Base-by-base conservation (phyloP, 2,888 invertebrate species). In the Mesopsocus fuscifrons region DNA sequence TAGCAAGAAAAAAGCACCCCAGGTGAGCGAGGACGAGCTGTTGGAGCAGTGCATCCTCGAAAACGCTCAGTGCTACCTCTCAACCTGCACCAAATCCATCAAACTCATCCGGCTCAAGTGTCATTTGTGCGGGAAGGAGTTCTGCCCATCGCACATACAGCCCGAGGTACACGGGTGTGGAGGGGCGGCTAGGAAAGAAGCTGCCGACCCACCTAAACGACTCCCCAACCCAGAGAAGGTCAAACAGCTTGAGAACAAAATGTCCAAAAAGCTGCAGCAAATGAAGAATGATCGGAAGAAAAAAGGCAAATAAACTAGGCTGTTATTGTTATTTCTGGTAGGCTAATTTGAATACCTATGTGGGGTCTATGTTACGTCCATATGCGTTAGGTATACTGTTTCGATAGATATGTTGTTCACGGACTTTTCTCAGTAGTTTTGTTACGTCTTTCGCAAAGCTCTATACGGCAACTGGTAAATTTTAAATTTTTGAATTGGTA, bases 241-340 rank as follows among this genome's bases (percentile, higher is more conserved):
- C 11, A 33, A 33, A 9, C 38, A 38, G 38, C 20, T 38, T n/a
- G 38, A 38, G 21, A 38, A 38, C 20, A 38, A 20, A 38, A n/a
- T 38, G 16, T 20, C 17, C n/a, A 38, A 20, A 11, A 38, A 38
- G 20, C 21, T 38, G n/a, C n/a, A 38, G 21, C n/a, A 38, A 38
- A 38, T 38, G 38, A 38, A 20, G 5, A 38, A 38, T 21, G 38
- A 38, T 6, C 17, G 38, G 5, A 38, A 38, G 20, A 38, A 38
- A 11, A 38, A 38, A 20, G 16, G 33, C 3, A 33, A 33, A 33
- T 33, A 33, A 33, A 33, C n/a, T n/a, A n/a, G n/a, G n/a, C n/a
- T n/a, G n/a, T n/a, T n/a, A n/a, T n/a, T n/a, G n/a, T n/a, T n/a
- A n/a, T n/a, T n/a, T n/a, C n/a, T n/a, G n/a, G n/a, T n/a, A n/a